These are phyloP conservation scores for Columbina picui DNA, from an alignment of 2,113 vertebrate genomes.

Conservation along the genomic window DNA sequence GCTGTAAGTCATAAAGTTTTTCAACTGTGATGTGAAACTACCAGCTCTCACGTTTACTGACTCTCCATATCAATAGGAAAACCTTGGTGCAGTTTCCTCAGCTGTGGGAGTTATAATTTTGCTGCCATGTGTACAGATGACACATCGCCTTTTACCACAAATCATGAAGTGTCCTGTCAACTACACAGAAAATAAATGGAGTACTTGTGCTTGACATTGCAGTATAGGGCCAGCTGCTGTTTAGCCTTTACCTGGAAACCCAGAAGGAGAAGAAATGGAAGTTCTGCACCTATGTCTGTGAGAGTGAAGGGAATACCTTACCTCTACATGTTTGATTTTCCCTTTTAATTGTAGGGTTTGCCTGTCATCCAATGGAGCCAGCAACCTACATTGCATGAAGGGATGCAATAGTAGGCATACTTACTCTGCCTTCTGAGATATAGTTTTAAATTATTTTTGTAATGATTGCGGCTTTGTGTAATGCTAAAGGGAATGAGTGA, in stretches of 20 bases:
- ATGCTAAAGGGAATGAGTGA: background rate
- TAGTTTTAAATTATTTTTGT: background rate
- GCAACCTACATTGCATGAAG: background rate
- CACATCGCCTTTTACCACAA: background rate
- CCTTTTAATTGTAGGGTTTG: background rate
- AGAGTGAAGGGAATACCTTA: background rate
- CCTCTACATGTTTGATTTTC: background rate
- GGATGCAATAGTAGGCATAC: background rate
- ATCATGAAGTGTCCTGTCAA: background rate
- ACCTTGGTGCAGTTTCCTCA: background rate
- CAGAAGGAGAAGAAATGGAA: background rate
- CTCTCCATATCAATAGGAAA: background rate
- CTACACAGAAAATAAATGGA: background rate
- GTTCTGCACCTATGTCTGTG: background rate
- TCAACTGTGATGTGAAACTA: background rate
- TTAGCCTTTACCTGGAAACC: background rate
- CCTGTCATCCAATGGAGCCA: background rate
- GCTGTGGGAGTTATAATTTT: background rate
- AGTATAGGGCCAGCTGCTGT: background rate
- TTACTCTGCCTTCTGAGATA: background rate
- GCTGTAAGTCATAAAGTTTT: background rate
- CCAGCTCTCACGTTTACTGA: background rate
- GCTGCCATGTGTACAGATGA: background rate
- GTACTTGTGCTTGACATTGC: background rate
- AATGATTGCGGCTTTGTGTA: background rate